phyloP scores from a whole-genome alignment of 2,888 invertebrate species.

The Mesoligia furuncula region DNA sequence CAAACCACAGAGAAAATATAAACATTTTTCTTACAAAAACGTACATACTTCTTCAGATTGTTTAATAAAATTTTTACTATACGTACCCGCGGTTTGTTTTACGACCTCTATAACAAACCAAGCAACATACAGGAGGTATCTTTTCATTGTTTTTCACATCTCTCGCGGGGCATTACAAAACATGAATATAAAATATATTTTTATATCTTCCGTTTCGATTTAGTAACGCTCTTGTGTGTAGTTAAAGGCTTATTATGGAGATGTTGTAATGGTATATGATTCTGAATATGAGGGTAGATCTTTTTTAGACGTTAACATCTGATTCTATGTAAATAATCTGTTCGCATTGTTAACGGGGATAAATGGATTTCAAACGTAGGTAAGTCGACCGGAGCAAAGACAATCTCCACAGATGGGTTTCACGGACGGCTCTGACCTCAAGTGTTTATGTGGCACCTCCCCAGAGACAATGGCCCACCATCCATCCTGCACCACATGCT shows the following conservation, averaged over 20 bases:
- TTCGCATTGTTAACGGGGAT: background rate
- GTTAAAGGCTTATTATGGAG: conserved; percentile 50
- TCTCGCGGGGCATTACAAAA: conserved; percentile 45
- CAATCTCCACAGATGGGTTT: no score
- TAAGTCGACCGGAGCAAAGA: no score
- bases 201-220: conserved; percentile 62
- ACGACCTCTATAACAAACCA: conserved; percentile 44
- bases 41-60: conserved; percentile 2
- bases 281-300: conserved; percentile 6
- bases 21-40: background rate
- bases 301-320: background rate
- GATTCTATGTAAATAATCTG: conserved; percentile 5
- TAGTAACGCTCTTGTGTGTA: conserved; percentile 56
- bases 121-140: conserved; percentile 32
- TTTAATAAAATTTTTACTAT: conserved; percentile 29
- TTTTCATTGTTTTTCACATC: conserved; percentile 64
- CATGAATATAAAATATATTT: conserved; percentile 67
- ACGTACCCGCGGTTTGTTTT: conserved; percentile 41
- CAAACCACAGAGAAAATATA: background rate
- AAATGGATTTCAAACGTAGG: no score
- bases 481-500: no score
- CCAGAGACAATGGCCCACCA: no score
- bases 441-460: background rate
- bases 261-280: conserved; percentile 23
- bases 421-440: background rate